A percentile compares a stretch with the other conserved stretches of the same genome.
Evolutionary conservation across 2,113 vertebrate species (phyloP).

Genomic region (Romanogobio albipinnatus): DNA sequence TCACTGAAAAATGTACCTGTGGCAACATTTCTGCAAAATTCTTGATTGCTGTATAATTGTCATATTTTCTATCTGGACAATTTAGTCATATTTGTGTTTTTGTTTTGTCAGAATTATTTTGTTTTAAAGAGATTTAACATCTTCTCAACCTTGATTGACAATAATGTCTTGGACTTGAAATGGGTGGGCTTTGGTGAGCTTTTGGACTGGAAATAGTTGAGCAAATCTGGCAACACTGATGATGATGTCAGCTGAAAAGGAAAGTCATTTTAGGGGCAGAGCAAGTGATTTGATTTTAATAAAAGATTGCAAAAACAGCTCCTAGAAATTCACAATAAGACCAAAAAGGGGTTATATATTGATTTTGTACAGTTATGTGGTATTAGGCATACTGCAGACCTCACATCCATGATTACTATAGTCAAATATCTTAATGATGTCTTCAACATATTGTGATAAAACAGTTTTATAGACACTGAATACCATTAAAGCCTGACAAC

Average conservation of each 20-base stretch:
- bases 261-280: neutral
- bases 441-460: neutral
- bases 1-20: neutral
- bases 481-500: neutral
- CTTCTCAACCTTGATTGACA: too few species aligned
- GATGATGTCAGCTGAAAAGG: neutral
- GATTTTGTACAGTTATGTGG: neutral
- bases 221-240: too few species aligned
- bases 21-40: neutral
- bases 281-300: neutral
- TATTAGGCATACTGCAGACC: neutral
- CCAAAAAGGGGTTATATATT: neutral
- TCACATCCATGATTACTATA: neutral
- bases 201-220: too few species aligned
- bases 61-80: too few species aligned
- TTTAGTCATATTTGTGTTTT: too few species aligned
- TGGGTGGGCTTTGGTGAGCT: too few species aligned
- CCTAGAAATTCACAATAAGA: neutral
- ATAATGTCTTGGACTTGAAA: too few species aligned
- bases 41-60: too few species aligned
- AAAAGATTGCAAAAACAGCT: neutral
- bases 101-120: too few species aligned
- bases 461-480: neutral
- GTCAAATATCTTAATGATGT: conserved; percentile 20
- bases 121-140: too few species aligned